Evolutionary conservation across 37 sponge, comb jelly and placozoan genomes (phyloP).

Genomic region (Cliona cf. orientalis): DNA sequence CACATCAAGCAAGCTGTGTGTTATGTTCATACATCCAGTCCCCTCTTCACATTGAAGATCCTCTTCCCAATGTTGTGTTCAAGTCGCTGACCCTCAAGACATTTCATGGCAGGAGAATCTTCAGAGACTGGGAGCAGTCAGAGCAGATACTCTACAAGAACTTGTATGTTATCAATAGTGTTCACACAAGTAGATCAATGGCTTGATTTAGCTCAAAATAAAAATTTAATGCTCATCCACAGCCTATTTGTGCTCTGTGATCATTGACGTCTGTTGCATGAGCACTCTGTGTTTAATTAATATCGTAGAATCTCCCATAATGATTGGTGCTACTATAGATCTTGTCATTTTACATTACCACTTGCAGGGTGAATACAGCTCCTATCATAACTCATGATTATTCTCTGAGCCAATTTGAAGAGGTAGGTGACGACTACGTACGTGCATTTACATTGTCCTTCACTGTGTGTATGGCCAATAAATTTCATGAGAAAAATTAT

Average conservation of each 20-base stretch:
- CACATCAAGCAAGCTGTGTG: background rate
- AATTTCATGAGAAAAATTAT: no score
- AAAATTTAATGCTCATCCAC: no score
- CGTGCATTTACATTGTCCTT: no score
- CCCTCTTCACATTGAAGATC: conserved; percentile 78
- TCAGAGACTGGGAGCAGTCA: conserved; percentile 82
- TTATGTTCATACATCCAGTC: conserved; percentile 19
- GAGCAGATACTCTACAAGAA: conserved; percentile 68
- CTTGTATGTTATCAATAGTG: conserved; percentile 22
- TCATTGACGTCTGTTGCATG: background rate
- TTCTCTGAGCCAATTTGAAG: conserved; percentile 78
- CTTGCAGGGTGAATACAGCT: conserved; percentile 53
- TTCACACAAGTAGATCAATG: background rate
- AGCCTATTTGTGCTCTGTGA: background rate
- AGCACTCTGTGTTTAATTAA: background rate
- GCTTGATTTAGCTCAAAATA: background rate
- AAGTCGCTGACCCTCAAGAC: conserved; percentile 85
- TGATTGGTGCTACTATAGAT: background rate
- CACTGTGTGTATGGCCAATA: no score
- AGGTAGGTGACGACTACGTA: conserved; percentile 37
- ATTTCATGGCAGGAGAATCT: conserved; percentile 89
- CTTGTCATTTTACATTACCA: background rate
- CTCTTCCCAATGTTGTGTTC: conserved; percentile 70
- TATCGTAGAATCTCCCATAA: no score
- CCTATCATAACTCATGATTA: conserved; percentile 73